Base-by-base conservation (phyloP, 2,113 vertebrate species). In the Clarias gariepinus region DNA sequence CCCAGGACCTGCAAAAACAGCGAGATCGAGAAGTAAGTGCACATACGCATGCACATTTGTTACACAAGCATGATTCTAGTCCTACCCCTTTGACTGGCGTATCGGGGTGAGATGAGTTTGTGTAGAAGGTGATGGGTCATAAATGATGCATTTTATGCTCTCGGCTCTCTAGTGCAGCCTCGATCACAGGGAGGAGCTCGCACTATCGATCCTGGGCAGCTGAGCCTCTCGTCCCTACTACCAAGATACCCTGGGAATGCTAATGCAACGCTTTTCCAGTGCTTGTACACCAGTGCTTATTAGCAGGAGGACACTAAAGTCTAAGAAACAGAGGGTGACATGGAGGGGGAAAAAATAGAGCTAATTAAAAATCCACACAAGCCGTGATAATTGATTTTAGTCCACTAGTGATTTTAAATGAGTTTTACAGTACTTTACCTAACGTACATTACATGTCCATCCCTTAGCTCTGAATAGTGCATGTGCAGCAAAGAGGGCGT, bases 1-100 rank as follows among this genome's bases (percentile, higher is more conserved):
- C 97, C 97, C 88, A 97, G 98, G 94, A 99, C 98, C 87, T 99
- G 98, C 94, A 99, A 99, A 96, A 99, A 99, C 93, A 99, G 98
- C 2, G 98, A 99, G 93, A 99, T 99, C 15, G 98, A 99, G 93
- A 99, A 99, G 98, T 99, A 93, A 95, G 98, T 92, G 18, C 66
- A 25, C 18, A 47, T 6, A 60, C 28, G 25, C 69, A 52, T 82
- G 52, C 33, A 63, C 71, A 58, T 21, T 53, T n/a, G 30, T n/a
- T 68, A 15, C 82, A 33, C 66, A 6, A 47, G 18, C 28, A n/a
- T 81, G 41, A 19, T 2, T 18, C 25, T 23, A 66, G 64, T 76
- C 47, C 81, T 86, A 47, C 52, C 41, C 41, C 36, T 80, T 36
- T 85, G 52, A 53, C 60, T 78, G 74, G 36, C 84, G 84, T 88